A percentile compares a stretch with the other conserved stretches of the same genome.
Evolutionary conservation across 2,888 invertebrate species (phyloP).

Genomic region (Noctuana brunneofusca): DNA sequence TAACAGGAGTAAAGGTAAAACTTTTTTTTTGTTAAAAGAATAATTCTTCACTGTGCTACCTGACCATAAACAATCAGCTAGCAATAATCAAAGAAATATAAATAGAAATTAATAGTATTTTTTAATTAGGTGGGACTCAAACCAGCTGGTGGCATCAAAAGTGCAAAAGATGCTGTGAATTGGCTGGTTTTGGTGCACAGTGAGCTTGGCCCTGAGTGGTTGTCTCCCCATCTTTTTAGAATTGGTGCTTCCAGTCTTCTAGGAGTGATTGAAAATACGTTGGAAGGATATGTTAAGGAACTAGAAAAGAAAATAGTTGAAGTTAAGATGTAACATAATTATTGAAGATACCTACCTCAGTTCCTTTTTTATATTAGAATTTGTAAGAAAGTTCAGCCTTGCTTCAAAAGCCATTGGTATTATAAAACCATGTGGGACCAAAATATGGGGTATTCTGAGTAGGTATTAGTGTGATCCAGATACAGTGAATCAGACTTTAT

Average conservation of each 20-base stretch:
- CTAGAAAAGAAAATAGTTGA: background rate
- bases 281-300: slow-evolving; percentile 54
- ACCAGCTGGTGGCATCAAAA: slow-evolving; percentile 98
- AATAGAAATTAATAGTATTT: background rate
- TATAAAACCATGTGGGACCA: too few species aligned
- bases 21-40: background rate
- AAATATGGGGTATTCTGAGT: too few species aligned
- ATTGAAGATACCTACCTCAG: too few species aligned
- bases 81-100: slow-evolving; percentile 4
- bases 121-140: slow-evolving; percentile 93
- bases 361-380: too few species aligned
- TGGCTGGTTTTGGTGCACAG: slow-evolving; percentile 94
- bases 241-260: slow-evolving; percentile 97
- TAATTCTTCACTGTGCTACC: too few species aligned
- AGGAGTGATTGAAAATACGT: slow-evolving; percentile 86
- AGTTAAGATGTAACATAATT: too few species aligned
- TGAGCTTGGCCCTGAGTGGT: slow-evolving; percentile 94
- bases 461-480: too few species aligned
- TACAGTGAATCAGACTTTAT: too few species aligned
- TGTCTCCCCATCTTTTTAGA: slow-evolving; percentile 90
- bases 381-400: too few species aligned
- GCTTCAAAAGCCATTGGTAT: too few species aligned
- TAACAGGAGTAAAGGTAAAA: slow-evolving; percentile 86
- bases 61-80: too few species aligned
- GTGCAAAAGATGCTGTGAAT: slow-evolving; percentile 90